Evolutionary conservation across 2,113 vertebrate genomes (phyloP).

Genomic region (Gavialis gangeticus): DNA sequence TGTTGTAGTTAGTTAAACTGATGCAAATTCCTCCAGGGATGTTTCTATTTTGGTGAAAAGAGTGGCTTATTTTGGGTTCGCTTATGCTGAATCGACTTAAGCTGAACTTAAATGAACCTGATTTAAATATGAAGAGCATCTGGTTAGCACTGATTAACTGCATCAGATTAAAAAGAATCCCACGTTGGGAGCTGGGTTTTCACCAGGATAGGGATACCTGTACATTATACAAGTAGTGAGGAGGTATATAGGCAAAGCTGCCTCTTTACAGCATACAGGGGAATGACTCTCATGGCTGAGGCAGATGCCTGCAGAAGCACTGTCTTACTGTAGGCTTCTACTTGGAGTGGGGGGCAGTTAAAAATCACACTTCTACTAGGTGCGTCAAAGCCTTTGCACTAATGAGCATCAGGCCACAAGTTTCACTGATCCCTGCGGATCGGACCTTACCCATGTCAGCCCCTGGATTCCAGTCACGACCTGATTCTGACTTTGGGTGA

Average conservation of each 20-base stretch:
- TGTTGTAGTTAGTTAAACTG: background rate
- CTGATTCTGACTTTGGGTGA: too few relatives aligned
- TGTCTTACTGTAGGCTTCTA: too few relatives aligned
- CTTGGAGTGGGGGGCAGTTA: too few relatives aligned
- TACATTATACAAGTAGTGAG: too few relatives aligned
- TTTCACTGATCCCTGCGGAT: background rate
- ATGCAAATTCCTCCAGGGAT: background rate
- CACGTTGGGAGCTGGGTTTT: too few relatives aligned
- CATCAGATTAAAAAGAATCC: background rate
- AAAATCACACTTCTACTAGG: too few relatives aligned
- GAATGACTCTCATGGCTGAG: too few relatives aligned
- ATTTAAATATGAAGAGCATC: too few relatives aligned
- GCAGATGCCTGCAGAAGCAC: too few relatives aligned
- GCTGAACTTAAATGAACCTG: background rate
- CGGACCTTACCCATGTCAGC: background rate
- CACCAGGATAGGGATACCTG: too few relatives aligned
- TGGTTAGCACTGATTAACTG: background rate
- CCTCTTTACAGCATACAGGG: too few relatives aligned
- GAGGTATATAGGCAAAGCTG: too few relatives aligned
- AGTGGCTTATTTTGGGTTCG: background rate
- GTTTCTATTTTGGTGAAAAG: background rate
- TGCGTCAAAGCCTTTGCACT: background rate
- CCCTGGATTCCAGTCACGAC: background rate
- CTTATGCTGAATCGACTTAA: background rate
- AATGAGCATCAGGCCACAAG: background rate